Evolutionary conservation across 2,113 vertebrate species (phyloP).

Genomic region (Cryptoleucopteryx plumbea): DNA sequence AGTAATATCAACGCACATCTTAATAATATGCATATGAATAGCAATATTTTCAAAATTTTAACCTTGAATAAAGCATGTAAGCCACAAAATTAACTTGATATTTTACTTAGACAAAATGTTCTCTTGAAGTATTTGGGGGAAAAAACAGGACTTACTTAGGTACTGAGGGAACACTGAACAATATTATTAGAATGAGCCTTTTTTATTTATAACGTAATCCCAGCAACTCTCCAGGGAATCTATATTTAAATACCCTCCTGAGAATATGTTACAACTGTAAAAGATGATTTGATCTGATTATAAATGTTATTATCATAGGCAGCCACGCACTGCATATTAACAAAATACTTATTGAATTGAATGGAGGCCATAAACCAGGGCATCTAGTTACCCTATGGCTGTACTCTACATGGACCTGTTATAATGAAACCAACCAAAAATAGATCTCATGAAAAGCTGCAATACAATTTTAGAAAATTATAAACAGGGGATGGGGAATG

Average conservation of each 20-base stretch:
- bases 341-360: neutral
- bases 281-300: neutral
- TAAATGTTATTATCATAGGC: neutral
- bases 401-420: neutral
- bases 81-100: neutral
- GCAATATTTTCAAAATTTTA: neutral
- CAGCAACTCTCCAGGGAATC: neutral
- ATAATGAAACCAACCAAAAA: neutral
- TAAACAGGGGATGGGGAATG: neutral
- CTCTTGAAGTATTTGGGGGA: neutral
- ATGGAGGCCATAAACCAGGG: neutral
- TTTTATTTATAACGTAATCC: neutral
- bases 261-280: neutral
- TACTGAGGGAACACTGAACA: neutral
- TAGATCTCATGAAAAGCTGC: neutral
- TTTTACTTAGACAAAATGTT: neutral
- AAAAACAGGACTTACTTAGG: neutral
- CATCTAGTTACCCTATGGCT: neutral
- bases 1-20: neutral
- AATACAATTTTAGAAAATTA: neutral
- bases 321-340: neutral
- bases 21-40: neutral
- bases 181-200: neutral
- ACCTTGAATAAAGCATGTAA: neutral
- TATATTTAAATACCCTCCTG: neutral